phyloP scores from a whole-genome alignment of 2,888 invertebrate species.

The Dynastes tityus region DNA sequence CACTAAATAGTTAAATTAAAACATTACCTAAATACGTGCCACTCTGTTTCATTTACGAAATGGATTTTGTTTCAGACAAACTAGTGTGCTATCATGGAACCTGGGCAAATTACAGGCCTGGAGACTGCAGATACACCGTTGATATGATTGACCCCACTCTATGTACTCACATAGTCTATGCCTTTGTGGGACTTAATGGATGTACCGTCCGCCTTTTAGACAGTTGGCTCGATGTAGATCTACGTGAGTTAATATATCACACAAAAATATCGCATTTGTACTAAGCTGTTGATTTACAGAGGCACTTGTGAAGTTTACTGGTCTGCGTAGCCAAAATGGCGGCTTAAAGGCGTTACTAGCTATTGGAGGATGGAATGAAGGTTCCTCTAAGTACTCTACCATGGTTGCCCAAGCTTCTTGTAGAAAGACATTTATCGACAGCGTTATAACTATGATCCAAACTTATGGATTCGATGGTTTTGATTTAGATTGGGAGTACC shows the following conservation, averaged over 20 bases:
- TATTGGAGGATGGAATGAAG: slow-evolving; percentile 80
- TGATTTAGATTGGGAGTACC: slow-evolving; percentile 84
- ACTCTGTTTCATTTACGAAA: not conserved
- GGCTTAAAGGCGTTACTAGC: slow-evolving; percentile 75
- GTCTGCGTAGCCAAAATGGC: slow-evolving; percentile 72
- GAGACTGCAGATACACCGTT: slow-evolving; percentile 78
- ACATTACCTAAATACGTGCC: no score
- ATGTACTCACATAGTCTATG: slow-evolving; percentile 85
- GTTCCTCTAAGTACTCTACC: slow-evolving; percentile 65
- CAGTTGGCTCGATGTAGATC: slow-evolving; percentile 73
- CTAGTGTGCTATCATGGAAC: slow-evolving; percentile 85
- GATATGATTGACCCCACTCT: slow-evolving; percentile 78
- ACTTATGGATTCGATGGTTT: slow-evolving; percentile 79
- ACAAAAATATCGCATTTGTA: not conserved
- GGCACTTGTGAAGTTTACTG: slow-evolving; percentile 73
- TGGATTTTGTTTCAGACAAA: slow-evolving; percentile 70
- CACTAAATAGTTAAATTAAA: no score
- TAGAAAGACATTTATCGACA: slow-evolving; percentile 74
- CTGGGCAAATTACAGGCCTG: slow-evolving; percentile 82
- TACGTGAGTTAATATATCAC: slow-evolving; percentile 64
- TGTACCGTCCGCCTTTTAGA: slow-evolving; percentile 76
- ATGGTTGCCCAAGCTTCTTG: slow-evolving; percentile 69
- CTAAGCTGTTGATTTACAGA: slow-evolving; percentile 59
- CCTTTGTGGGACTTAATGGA: slow-evolving; percentile 79
- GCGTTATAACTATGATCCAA: slow-evolving; percentile 72